phyloP scores from a whole-genome alignment of 2,113 vertebrate genomes.

The Perccottus glenii region DNA sequence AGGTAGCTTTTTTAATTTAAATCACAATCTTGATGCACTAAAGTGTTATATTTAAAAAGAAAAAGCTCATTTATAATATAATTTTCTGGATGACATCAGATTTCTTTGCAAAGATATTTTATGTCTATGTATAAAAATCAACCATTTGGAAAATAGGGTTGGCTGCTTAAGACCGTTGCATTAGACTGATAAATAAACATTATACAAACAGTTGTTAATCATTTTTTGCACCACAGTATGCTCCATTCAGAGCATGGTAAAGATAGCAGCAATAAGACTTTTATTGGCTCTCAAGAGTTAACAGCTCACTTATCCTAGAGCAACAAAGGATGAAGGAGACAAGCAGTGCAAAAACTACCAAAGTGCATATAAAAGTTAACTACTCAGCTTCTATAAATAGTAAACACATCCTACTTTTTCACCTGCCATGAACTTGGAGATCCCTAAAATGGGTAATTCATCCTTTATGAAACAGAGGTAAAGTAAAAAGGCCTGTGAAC shows the following conservation, averaged over 20 bases:
- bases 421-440: constrained; percentile 56
- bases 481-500: constrained; percentile 55
- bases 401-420: constrained; percentile 61
- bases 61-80: constrained; percentile 63
- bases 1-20: too few relatives aligned
- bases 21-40: constrained; percentile 37
- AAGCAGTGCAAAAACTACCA: constrained; percentile 73
- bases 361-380: constrained; percentile 78
- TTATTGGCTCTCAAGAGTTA: constrained; percentile 80
- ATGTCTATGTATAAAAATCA: constrained; percentile 82
- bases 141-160: constrained; percentile 71
- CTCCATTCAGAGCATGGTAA: constrained; percentile 81
- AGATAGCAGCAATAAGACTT: constrained; percentile 83
- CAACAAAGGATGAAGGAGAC: constrained; percentile 77
- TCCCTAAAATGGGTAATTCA: constrained; percentile 75
- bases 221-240: constrained; percentile 77
- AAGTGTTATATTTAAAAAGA: constrained; percentile 58
- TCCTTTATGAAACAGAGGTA: constrained; percentile 70
- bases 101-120: constrained; percentile 68
- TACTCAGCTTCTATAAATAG: constrained; percentile 78
- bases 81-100: constrained; percentile 36
- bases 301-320: constrained; percentile 77
- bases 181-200: constrained; percentile 55
- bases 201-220: constrained; percentile 82
- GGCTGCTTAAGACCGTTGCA: constrained; percentile 65